Evolutionary conservation across 2,113 vertebrate species (phyloP), one percentile per base, ranked within the genome.

Genomic region (Aptenodytes forsteri): DNA sequence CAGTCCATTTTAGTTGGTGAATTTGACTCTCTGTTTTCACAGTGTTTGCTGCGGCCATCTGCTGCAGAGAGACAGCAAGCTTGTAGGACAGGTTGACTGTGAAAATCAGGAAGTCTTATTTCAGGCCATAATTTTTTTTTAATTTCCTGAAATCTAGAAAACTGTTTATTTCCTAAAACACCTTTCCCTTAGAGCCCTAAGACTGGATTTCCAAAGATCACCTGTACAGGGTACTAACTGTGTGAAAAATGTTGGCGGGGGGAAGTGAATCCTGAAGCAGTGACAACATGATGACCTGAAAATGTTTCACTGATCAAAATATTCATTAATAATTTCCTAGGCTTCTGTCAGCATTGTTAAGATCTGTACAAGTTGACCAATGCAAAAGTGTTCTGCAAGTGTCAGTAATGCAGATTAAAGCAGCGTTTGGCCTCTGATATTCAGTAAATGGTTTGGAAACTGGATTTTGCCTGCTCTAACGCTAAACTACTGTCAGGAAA

Each of bases 11-110:
- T 96, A 88, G 58, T 32, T 83, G 82, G 78, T 88, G 96, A 78
- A n/a, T 94, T 94, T 11, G 15, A 59, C 87, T 66, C 72, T 73
- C 71, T 89, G 66, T 85, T 94, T 91, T 91, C 62, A 79, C 87
- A 96, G 94, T 52, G 83, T 97, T 97, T 73, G 12, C 66, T 73
- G 78, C 78, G 91, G 49, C 93, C 90, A 86, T 96, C 93, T 96
- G 87, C 87, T 95, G 75, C 84, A 87, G 67, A 83, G 83, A 73
- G 62, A 77, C 83, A 90, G 78, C 70, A 62, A 87, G 75, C 82
- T 93, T 86, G 58, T 88, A 58, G 97, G 78, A 77, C 85, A 94
- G 82, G 88, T 69, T 90, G 75, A 47, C 86, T 87, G 21, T 79
- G 84, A 77, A 94, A 96, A 83, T 54, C 77, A 44, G 66, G 32